A percentile compares a stretch with the other conserved stretches of the same genome.
Evolutionary conservation across 2,113 vertebrate species (phyloP).

Genomic region (Noctilio leporinus): DNA sequence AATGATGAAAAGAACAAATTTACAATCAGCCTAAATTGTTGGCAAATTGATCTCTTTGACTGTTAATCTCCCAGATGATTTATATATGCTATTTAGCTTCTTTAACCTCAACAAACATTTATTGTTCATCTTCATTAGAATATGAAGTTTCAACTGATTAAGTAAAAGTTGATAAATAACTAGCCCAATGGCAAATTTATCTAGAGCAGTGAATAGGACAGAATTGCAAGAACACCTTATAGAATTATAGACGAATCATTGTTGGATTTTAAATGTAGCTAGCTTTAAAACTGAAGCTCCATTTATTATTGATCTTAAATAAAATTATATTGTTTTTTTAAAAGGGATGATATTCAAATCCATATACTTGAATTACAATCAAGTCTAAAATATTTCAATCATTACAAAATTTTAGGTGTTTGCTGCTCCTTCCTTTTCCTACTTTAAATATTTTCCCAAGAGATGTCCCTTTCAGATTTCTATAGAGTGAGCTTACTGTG

Average conservation of each 20-base stretch:
- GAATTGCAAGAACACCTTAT: not conserved
- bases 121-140: not conserved
- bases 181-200: not conserved
- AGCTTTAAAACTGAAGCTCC: not conserved
- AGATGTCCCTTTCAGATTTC: not conserved
- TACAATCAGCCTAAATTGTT: not conserved
- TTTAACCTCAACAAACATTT: not conserved
- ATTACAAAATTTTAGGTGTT: not conserved
- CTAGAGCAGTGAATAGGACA: not conserved
- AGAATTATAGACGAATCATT: not conserved
- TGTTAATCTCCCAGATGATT: not conserved
- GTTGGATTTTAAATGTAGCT: not conserved
- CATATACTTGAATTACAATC: not conserved
- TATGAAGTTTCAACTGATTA: not conserved
- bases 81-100: not conserved
- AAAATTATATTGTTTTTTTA: not conserved
- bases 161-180: not conserved
- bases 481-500: not conserved
- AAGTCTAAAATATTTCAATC: not conserved
- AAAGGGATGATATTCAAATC: not conserved
- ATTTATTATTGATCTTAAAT: not conserved
- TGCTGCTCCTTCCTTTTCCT: not conserved
- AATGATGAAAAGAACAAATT: not conserved
- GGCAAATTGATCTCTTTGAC: not conserved
- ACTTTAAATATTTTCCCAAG: not conserved